Evolutionary conservation across 2,888 invertebrate species (phyloP).

Genomic region (Coleophora flavipennella): DNA sequence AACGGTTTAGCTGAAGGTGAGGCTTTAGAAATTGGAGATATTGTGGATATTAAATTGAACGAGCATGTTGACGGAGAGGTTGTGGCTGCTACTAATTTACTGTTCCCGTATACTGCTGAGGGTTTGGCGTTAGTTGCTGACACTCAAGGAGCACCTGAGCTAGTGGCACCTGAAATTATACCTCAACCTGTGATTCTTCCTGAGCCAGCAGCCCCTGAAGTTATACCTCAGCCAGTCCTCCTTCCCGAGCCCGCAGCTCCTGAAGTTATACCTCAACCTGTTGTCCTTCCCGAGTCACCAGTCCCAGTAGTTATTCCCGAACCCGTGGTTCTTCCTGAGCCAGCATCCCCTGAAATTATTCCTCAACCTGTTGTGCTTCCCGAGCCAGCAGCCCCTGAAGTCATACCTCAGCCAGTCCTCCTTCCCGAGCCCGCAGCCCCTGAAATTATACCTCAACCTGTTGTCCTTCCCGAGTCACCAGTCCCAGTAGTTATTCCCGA

Average conservation of each 20-base stretch:
- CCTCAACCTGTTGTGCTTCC: conserved; percentile 7
- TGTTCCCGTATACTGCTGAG: conserved; percentile 38
- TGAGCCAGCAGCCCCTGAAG: conserved; percentile 11
- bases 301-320: conserved; percentile 11
- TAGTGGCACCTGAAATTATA: conserved; percentile 13
- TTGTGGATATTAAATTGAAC: conserved; percentile 37
- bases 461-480: conserved; percentile 13
- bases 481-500: conserved; percentile 8
- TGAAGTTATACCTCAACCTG: conserved; percentile 10
- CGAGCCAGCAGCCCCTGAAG: conserved; percentile 6
- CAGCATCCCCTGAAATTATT: conserved; percentile 4
- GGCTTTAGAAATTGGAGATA: conserved; percentile 33
- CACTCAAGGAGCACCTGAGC: conserved; percentile 11
- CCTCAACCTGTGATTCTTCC: conserved; percentile 15
- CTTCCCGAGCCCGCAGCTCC: conserved; percentile 9
- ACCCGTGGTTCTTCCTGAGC: conserved; percentile 7
- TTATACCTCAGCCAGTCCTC: conserved; percentile 7
- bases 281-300: conserved; percentile 10
- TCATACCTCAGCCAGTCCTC: conserved; percentile 7
- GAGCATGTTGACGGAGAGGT: conserved; percentile 33
- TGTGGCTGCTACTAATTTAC: conserved; percentile 26
- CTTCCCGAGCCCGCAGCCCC: conserved; percentile 11
- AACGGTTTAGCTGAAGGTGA: conserved; percentile 42
- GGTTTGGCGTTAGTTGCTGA: conserved; percentile 35
- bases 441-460: conserved; percentile 14